Evolutionary conservation across 2,888 invertebrate species (phyloP).

Genomic region (Acheta domesticus): DNA sequence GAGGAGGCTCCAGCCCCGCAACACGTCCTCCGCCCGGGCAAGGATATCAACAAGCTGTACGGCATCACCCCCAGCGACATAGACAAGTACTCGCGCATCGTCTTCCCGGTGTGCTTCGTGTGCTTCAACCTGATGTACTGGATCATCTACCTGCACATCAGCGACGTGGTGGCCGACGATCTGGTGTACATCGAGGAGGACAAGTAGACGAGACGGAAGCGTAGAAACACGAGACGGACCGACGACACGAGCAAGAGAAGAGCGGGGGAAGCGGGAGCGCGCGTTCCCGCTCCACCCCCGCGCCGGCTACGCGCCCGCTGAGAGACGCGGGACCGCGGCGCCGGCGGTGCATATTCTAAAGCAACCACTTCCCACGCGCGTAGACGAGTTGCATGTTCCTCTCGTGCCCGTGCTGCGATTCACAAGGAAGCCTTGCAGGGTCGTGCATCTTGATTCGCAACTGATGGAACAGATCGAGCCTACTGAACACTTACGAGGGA

Average conservation of each 20-base stretch:
- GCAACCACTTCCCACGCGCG: not conserved
- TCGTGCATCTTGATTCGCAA: not conserved
- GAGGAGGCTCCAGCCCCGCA: slow-evolving; percentile 62
- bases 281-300: not conserved
- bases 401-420: not conserved
- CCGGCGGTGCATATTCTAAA: not conserved
- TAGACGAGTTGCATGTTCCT: not conserved
- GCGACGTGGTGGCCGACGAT: slow-evolving; percentile 92
- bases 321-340: not conserved
- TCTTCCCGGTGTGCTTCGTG: slow-evolving; percentile 97
- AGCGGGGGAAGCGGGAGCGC: not conserved
- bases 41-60: slow-evolving; percentile 84
- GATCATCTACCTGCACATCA: slow-evolving; percentile 95
- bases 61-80: slow-evolving; percentile 94
- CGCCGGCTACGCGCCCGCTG: not conserved
- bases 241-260: not conserved
- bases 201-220: slow-evolving; percentile 32
- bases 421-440: not conserved
- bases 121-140: slow-evolving; percentile 98
- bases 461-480: not conserved
- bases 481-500: not conserved
- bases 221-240: not conserved
- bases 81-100: slow-evolving; percentile 97
- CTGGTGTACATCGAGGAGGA: slow-evolving; percentile 74
- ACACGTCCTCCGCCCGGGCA: slow-evolving; percentile 78